phyloP scores from a whole-genome alignment of 2,113 vertebrate species.

The Colistium nudipinnis region DNA sequence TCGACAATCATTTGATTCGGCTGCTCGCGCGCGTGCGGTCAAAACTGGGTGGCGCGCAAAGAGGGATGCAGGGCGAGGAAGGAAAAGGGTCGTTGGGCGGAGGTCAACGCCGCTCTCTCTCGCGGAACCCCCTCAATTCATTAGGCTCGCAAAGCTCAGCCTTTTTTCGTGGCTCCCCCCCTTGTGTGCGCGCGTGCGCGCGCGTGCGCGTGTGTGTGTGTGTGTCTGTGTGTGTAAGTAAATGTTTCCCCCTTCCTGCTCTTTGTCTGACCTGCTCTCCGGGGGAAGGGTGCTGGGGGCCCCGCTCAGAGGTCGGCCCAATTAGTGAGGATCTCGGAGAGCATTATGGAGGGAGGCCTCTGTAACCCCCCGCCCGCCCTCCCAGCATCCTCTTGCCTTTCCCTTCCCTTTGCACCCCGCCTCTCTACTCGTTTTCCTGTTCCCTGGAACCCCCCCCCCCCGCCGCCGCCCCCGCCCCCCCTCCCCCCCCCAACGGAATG shows the following conservation, averaged over 20 bases:
- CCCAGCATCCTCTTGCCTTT: slow-evolving; percentile 18
- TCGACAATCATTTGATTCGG: slow-evolving; percentile 29
- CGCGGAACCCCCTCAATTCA: slow-evolving; percentile 69
- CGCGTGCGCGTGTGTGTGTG: too few relatives aligned
- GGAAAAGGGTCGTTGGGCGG: slow-evolving; percentile 32
- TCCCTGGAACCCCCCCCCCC: slow-evolving; percentile 9
- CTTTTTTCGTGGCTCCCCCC: slow-evolving; percentile 65
- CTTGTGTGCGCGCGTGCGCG: too few relatives aligned
- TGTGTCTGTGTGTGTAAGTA: slow-evolving; percentile 55
- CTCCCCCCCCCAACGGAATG: slow-evolving; percentile 2
- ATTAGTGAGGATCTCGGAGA: slow-evolving; percentile 70
- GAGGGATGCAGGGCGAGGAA: slow-evolving; percentile 38
- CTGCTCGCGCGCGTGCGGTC: slow-evolving; percentile 12
- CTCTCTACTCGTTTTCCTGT: slow-evolving; percentile 41
- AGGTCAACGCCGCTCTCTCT: slow-evolving; percentile 57
- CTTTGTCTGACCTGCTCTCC: slow-evolving; percentile 55
- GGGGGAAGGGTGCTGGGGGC: slow-evolving; percentile 35
- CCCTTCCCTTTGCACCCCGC: slow-evolving; percentile 20
- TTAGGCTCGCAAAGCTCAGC: slow-evolving; percentile 66
- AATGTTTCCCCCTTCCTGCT: slow-evolving; percentile 45
- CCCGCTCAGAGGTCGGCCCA: slow-evolving; percentile 67
- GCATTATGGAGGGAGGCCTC: slow-evolving; percentile 52
- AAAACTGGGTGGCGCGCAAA: slow-evolving; percentile 18
- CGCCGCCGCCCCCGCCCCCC: not conserved
- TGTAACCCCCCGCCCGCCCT: not conserved